Evolutionary conservation across 2,113 vertebrate species (phyloP).

Genomic region (Poeciliopsis turrubarensis): DNA sequence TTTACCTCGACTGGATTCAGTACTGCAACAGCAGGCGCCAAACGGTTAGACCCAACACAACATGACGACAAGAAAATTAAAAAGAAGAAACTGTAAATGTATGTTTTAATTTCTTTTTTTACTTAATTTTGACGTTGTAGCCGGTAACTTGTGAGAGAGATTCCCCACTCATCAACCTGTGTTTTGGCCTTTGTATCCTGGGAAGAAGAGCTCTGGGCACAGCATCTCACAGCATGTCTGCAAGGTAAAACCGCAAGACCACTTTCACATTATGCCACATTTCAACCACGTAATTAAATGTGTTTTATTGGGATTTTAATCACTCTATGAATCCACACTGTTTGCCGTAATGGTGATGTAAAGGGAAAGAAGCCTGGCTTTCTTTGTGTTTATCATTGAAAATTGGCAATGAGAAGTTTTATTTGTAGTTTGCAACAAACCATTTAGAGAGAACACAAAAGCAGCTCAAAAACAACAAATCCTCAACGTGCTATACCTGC

Average conservation of each 20-base stretch:
- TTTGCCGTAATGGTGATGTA: background rate
- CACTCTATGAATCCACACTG: background rate
- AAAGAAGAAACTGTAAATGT: no score
- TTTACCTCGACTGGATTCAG: constrained; percentile 92
- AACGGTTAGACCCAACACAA: constrained; percentile 71
- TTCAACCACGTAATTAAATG: no score
- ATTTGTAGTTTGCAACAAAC: no score
- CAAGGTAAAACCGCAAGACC: constrained; percentile 78
- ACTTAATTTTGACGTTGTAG: constrained; percentile 66
- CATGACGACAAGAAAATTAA: background rate
- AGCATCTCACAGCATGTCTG: constrained; percentile 91
- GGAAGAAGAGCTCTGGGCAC: constrained; percentile 90
- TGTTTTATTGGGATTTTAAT: no score
- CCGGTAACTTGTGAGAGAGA: constrained; percentile 86
- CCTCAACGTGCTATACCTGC: no score
- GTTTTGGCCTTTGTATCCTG: constrained; percentile 89
- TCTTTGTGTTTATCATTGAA: background rate
- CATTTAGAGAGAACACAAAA: no score
- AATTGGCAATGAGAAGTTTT: no score
- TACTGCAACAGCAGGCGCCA: constrained; percentile 88
- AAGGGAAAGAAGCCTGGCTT: background rate
- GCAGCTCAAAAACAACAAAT: no score
- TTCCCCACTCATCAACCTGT: constrained; percentile 87
- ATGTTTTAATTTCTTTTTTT: background rate
- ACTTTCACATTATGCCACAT: background rate